Conservation (phyloP, 2,888 invertebrate species). For the Neuroscelio doddi region DNA sequence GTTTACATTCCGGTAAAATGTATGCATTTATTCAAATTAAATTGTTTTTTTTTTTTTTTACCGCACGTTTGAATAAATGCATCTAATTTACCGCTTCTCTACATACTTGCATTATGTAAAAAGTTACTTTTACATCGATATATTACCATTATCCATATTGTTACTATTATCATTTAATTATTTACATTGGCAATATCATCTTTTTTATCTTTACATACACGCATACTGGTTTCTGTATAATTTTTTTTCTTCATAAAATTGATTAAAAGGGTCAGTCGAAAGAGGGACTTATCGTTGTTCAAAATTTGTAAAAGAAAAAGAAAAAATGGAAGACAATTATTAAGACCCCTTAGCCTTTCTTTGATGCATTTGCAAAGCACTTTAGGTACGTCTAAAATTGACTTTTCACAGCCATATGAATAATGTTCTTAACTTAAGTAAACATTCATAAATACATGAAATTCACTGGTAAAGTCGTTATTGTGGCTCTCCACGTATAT, state of each 20-base stretch:
- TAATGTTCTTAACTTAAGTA: constrained; percentile 71
- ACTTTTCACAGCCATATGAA: constrained; percentile 73
- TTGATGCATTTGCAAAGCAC: constrained; percentile 67
- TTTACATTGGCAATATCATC: constrained; percentile 65
- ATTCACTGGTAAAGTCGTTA: constrained; percentile 27
- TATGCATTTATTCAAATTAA: no score
- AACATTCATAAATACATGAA: constrained; percentile 63
- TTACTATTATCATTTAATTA: constrained; percentile 64
- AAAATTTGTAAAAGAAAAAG: not conserved
- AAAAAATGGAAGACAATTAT: constrained; percentile 28
- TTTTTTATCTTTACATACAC: no score
- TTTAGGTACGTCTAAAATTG: constrained; percentile 71
- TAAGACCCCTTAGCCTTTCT: constrained; percentile 39
- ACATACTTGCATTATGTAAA: not conserved
- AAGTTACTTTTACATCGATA: constrained; percentile 63
- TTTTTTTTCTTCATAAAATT: constrained; percentile 8
- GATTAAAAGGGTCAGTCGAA: not conserved
- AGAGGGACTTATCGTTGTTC: not conserved
- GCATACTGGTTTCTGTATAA: no score
- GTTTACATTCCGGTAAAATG: no score
- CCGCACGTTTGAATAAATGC: not conserved
- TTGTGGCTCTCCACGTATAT: constrained; percentile 35
- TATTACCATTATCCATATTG: constrained; percentile 38
- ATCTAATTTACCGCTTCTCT: not conserved
- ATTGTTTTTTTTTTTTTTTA: no score